These are phyloP conservation scores for Chlorops oryzae DNA, from an alignment of 1,140 invertebrate species.

Conservation along the genomic window DNA sequence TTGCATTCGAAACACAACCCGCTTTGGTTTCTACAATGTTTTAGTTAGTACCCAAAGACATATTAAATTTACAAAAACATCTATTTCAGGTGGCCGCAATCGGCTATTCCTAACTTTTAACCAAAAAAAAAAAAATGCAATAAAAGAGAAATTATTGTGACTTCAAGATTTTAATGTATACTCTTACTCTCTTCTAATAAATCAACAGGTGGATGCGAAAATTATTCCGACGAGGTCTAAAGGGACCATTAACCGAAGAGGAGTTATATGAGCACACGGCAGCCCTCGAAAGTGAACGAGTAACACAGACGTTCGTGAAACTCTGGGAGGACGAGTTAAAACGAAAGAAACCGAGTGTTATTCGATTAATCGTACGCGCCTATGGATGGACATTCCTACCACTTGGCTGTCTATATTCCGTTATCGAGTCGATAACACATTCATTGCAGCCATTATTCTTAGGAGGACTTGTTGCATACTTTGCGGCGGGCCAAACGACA, in stretches of 20 bases:
- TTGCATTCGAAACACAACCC: too few species aligned
- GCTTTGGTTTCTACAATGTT: too few species aligned
- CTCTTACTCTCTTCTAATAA: too few species aligned
- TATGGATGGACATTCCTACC: slow-evolving; percentile 52
- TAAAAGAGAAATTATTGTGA: too few species aligned
- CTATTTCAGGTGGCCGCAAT: too few species aligned
- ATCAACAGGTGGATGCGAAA: slow-evolving; percentile 49
- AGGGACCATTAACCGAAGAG: slow-evolving; percentile 47
- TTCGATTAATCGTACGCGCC: slow-evolving; percentile 50
- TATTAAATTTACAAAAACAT: too few species aligned
- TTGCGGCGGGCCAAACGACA: slow-evolving; percentile 50
- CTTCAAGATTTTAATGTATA: too few species aligned
- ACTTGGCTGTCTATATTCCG: slow-evolving; percentile 50
- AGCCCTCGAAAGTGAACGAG: slow-evolving; percentile 32
- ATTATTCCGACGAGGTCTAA: slow-evolving; percentile 46
- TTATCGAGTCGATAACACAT: slow-evolving; percentile 53
- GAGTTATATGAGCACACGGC: slow-evolving; percentile 50
- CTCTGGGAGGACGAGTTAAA: slow-evolving; percentile 38
- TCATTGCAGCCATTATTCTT: slow-evolving; percentile 64
- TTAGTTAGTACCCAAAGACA: too few species aligned
- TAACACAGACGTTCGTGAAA: slow-evolving; percentile 34
- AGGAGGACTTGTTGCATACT: slow-evolving; percentile 63
- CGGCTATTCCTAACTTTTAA: too few species aligned
- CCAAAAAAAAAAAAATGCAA: too few species aligned
- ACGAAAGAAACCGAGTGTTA: slow-evolving; percentile 51